A percentile compares a stretch with the other conserved stretches of the same genome.
phyloP scores from a whole-genome alignment of 2,113 vertebrate species.

The Ivindomyrus marchei region DNA sequence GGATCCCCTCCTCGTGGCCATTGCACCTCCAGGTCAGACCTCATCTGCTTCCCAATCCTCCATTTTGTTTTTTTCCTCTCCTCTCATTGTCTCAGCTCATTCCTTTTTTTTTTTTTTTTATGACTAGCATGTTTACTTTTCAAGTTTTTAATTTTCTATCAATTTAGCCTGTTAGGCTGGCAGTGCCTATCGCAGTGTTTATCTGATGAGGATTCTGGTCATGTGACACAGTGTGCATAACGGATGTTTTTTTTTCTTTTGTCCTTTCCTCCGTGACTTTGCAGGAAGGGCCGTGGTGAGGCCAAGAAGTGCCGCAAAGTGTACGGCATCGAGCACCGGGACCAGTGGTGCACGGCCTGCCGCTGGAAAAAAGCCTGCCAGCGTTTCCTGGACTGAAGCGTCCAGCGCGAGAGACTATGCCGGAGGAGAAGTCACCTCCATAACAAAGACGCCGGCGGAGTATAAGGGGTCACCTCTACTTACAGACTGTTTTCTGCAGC shows the following conservation, averaged over 20 bases:
- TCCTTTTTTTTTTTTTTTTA: not conserved
- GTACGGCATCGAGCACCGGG: conserved; percentile 25
- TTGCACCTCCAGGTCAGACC: conserved; percentile 61
- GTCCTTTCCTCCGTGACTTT: no score
- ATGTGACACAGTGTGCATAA: not conserved
- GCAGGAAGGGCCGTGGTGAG: no score
- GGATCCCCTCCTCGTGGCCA: conserved; percentile 65
- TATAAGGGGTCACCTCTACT: not conserved
- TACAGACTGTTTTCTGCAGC: not conserved
- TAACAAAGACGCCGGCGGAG: not conserved
- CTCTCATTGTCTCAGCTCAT: not conserved
- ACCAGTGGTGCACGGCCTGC: conserved; percentile 81
- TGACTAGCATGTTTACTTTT: not conserved
- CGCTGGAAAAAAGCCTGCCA: conserved; percentile 87
- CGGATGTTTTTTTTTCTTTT: not conserved
- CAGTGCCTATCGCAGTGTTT: no score
- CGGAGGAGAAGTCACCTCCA: not conserved
- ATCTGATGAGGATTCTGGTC: not conserved
- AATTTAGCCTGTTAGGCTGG: no score
- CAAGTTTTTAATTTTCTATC: not conserved
- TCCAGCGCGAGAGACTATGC: not conserved
- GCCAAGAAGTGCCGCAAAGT: no score
- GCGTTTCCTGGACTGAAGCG: conserved; percentile 72
- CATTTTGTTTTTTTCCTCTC: not conserved
- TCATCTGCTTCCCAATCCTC: not conserved